phyloP scores from a whole-genome alignment of 2,888 invertebrate genomes.

The Mimumesa dahlbomi region DNA sequence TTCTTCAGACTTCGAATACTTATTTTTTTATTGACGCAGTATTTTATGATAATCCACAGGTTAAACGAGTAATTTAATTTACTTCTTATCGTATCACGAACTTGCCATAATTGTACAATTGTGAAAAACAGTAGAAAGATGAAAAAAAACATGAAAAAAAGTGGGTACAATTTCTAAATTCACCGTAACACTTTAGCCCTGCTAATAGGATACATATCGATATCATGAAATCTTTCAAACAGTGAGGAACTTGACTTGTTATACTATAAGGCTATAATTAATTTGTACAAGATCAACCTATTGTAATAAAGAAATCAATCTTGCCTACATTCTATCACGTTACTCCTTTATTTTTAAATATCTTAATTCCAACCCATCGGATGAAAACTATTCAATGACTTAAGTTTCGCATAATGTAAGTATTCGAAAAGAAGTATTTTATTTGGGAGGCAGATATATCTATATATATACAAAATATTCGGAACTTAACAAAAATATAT shows the following conservation, averaged over 20 bases:
- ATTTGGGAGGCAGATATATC: neutral
- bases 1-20: slow-evolving; percentile 38
- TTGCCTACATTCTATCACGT: slow-evolving; percentile 67
- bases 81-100: slow-evolving; percentile 35
- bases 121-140: slow-evolving; percentile 19
- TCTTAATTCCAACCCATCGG: too few species aligned
- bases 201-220: slow-evolving; percentile 77
- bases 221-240: slow-evolving; percentile 67
- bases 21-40: slow-evolving; percentile 29
- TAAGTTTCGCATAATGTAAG: too few species aligned
- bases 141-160: slow-evolving; percentile 46
- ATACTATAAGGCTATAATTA: slow-evolving; percentile 77
- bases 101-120: slow-evolving; percentile 42
- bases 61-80: slow-evolving; percentile 46
- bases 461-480: neutral
- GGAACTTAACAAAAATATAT: neutral
- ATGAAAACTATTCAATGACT: too few species aligned
- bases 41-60: slow-evolving; percentile 38
- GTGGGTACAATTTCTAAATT: slow-evolving; percentile 73
- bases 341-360: too few species aligned
- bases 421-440: too few species aligned
- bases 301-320: slow-evolving; percentile 79
- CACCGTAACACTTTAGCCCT: slow-evolving; percentile 70
- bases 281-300: slow-evolving; percentile 79
- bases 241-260: slow-evolving; percentile 75